phyloP scores from a whole-genome alignment of 2,888 invertebrate genomes.

The Meteorus colon region DNA sequence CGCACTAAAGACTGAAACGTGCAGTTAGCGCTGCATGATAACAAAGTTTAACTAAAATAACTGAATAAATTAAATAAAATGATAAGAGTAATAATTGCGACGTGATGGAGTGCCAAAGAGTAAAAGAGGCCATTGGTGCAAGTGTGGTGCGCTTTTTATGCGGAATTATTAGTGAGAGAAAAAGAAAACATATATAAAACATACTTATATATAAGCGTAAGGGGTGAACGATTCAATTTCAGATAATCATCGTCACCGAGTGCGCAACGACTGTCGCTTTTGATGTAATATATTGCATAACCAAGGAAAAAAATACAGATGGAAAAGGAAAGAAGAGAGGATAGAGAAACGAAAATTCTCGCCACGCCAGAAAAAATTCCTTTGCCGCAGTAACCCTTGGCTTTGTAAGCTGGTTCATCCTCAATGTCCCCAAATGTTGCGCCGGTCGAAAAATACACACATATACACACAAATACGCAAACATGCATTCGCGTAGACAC shows the following conservation, averaged over 20 bases:
- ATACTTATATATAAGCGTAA: conserved; percentile 31
- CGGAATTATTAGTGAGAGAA: conserved; percentile 21
- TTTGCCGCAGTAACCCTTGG: conserved; percentile 24
- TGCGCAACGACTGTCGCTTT: conserved; percentile 69
- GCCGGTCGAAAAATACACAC: conserved; percentile 4
- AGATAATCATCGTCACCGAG: conserved; percentile 56
- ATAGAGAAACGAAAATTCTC: conserved; percentile 37
- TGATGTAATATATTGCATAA: conserved; percentile 67
- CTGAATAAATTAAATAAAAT: conserved; percentile 33
- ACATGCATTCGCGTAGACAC: neutral
- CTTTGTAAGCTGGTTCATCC: conserved; percentile 25
- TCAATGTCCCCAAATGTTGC: conserved; percentile 8
- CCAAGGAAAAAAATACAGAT: conserved; percentile 23
- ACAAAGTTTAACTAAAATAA: conserved; percentile 61
- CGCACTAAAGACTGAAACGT: conserved; percentile 41
- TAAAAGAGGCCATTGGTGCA: conserved; percentile 1
- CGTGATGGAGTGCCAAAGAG: conserved; percentile 2
- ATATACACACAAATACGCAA: neutral
- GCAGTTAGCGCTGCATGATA: conserved; percentile 36
- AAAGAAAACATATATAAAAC: conserved; percentile 42
- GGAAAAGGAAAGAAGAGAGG: conserved; percentile 6
- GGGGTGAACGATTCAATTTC: conserved; percentile 2
- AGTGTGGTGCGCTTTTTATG: conserved; percentile 13
- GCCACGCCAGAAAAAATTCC: conserved; percentile 39
- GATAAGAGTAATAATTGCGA: conserved; percentile 53